Conservation (phyloP, 2,888 invertebrate species). For the Cybosia mesomella region DNA sequence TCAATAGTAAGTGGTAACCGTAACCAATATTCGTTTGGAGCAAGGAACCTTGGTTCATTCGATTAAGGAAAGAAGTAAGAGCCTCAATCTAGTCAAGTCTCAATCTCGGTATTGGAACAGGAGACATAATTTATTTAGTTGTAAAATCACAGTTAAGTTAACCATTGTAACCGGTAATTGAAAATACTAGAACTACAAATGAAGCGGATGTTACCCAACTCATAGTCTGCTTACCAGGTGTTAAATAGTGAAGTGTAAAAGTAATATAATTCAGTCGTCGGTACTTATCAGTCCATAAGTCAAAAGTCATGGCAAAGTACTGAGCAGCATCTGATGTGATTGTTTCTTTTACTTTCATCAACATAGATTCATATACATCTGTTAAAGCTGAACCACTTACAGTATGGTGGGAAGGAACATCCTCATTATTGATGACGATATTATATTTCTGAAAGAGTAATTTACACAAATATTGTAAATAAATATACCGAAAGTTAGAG, state of each 20-base stretch:
- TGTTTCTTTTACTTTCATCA: neutral
- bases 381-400: neutral
- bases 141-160: neutral
- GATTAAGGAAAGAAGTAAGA: too few species aligned
- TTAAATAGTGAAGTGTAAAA: conserved; percentile 19
- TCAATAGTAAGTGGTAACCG: too few species aligned
- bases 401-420: neutral
- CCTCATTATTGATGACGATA: neutral
- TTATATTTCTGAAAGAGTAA: conserved; percentile 4
- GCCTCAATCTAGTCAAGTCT: too few species aligned
- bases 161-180: neutral
- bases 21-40: too few species aligned
- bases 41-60: too few species aligned
- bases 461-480: neutral
- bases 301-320: conserved; percentile 11
- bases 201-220: neutral
- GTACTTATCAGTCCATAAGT: conserved; percentile 18
- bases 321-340: neutral
- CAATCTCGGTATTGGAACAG: neutral
- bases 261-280: conserved; percentile 18
- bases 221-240: neutral
- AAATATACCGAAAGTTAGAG: too few species aligned
- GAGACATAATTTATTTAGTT: neutral
- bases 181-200: neutral
- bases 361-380: neutral